Evolutionary conservation across 2,888 invertebrate species (phyloP).

Genomic region (Limenitis camilla): DNA sequence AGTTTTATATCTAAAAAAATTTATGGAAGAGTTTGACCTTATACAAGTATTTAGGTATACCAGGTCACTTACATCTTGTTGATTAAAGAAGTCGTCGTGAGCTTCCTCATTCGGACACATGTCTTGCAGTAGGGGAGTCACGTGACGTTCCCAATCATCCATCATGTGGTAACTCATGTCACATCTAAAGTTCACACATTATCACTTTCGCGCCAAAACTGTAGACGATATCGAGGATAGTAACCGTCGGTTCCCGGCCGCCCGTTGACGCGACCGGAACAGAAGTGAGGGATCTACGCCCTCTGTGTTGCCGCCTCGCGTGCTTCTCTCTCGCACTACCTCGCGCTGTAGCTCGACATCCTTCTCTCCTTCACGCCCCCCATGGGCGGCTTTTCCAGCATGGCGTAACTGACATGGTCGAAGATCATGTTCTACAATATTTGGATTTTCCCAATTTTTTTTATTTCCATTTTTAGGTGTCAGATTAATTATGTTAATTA

Average conservation of each 20-base stretch:
- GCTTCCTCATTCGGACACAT: conserved; percentile 72
- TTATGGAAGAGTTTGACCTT: background rate
- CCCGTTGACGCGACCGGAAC: conserved; percentile 74
- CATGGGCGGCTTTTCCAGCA: conserved; percentile 73
- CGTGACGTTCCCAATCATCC: conserved; percentile 78
- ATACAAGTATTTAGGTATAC: background rate
- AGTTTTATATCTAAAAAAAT: background rate
- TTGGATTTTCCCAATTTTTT: conserved; percentile 5
- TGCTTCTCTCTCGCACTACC: conserved; percentile 49
- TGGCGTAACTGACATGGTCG: conserved; percentile 7
- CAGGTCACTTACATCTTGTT: conserved; percentile 71
- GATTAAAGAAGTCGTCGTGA: conserved; percentile 75
- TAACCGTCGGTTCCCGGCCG: conserved; percentile 56
- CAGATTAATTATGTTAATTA: background rate
- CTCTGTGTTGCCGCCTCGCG: conserved; percentile 75
- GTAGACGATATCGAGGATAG: conserved; percentile 3
- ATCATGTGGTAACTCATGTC: conserved; percentile 41
- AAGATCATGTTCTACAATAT: conserved; percentile 5
- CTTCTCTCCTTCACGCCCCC: conserved; percentile 64
- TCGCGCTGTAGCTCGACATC: conserved; percentile 39
- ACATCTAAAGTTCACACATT: conserved; percentile 50
- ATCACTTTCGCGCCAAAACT: conserved; percentile 68
- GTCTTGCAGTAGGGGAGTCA: conserved; percentile 74
- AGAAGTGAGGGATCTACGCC: conserved; percentile 72
- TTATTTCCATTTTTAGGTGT: background rate